phyloP scores from a whole-genome alignment of 2,797 vertebrate species.

The Cetoscarus ocellatus region DNA sequence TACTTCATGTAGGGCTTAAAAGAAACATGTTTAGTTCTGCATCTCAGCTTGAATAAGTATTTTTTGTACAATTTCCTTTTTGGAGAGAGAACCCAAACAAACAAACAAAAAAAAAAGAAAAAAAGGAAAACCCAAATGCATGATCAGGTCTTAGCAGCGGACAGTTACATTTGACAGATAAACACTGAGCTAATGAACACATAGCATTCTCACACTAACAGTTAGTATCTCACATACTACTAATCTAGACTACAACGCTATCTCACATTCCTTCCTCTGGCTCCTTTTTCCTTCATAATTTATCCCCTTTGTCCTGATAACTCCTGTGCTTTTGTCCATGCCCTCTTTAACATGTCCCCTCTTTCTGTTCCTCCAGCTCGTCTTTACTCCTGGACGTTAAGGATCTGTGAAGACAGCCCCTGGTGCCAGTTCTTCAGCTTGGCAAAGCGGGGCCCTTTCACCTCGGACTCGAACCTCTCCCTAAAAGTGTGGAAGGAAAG shows the following conservation, averaged over 20 bases:
- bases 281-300: constrained; percentile 53
- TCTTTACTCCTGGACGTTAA: constrained; percentile 95
- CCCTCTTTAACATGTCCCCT: constrained; percentile 40
- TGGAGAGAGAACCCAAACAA: constrained; percentile 69
- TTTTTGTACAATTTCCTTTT: constrained; percentile 81
- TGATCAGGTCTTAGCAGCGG: constrained; percentile 70
- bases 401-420: constrained; percentile 97
- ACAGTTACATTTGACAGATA: constrained; percentile 69
- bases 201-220: constrained; percentile 75
- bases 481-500: constrained; percentile 82
- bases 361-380: constrained; percentile 1
- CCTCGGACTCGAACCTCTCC: constrained; percentile 98
- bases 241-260: constrained; percentile 72
- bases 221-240: constrained; percentile 66
- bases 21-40: constrained; percentile 59
- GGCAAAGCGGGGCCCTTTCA: constrained; percentile 98
- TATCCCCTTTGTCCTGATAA: constrained; percentile 43
- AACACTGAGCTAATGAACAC: constrained; percentile 64
- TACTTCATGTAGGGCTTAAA: constrained; percentile 45
- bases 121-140: constrained; percentile 58
- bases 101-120: constrained; percentile 59
- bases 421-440: constrained; percentile 99
- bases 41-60: constrained; percentile 66
- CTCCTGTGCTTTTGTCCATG: constrained; percentile 59
- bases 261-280: constrained; percentile 67